Evolutionary conservation across 1,140 invertebrate genomes (phyloP).

Genomic region (Hestina assimilis): DNA sequence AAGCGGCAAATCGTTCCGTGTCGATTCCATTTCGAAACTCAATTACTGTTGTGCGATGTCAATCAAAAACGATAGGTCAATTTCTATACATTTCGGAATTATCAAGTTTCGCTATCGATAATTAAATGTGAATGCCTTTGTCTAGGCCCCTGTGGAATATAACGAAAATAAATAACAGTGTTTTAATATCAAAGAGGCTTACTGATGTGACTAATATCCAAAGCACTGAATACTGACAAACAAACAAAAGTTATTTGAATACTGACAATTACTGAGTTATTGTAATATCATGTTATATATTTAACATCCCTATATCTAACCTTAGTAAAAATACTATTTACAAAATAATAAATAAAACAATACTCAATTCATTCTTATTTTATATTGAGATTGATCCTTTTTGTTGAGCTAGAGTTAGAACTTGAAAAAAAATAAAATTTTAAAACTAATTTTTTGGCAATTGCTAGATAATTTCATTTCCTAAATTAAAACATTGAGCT

Average conservation of each 20-base stretch:
- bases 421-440: background rate
- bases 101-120: no score
- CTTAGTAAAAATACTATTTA: constrained; percentile 21
- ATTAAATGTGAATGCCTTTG: no score
- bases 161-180: no score
- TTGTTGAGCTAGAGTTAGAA: constrained; percentile 29
- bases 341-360: constrained; percentile 14
- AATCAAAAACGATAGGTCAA: no score
- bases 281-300: constrained; percentile 22
- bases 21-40: no score
- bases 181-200: background rate
- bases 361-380: constrained; percentile 26
- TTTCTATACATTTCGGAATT: no score
- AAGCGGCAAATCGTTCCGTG: no score
- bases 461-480: no score
- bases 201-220: background rate
- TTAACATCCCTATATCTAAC: constrained; percentile 20
- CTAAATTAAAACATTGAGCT: no score
- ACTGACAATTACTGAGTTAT: constrained; percentile 1
- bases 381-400: constrained; percentile 45
- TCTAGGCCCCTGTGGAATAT: no score
- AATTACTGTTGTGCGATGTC: no score
- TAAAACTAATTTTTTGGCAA: constrained; percentile 3
- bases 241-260: background rate
- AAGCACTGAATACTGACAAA: no score